Evolutionary conservation across 2,113 vertebrate species (phyloP).

Genomic region (Lethenteron reissneri): DNA sequence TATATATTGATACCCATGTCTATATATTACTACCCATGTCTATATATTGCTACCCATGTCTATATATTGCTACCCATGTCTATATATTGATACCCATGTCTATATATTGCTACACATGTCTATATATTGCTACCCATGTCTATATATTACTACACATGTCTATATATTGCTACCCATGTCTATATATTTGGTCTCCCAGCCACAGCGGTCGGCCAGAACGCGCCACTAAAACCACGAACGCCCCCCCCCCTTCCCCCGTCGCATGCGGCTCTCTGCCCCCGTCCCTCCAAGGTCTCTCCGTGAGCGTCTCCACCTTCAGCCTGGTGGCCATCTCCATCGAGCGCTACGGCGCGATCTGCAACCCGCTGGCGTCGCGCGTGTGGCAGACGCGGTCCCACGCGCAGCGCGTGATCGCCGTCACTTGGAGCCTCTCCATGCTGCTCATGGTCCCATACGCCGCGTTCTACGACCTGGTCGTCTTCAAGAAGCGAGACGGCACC

Average conservation of each 20-base stretch:
- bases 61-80: no score
- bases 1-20: no score
- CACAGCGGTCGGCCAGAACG: no score
- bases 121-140: no score
- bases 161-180: no score
- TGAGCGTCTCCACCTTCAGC: constrained; percentile 80
- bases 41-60: no score
- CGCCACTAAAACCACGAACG: no score
- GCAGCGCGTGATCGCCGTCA: constrained; percentile 53
- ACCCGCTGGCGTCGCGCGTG: constrained; percentile 60
- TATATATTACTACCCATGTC: no score
- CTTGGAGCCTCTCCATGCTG: constrained; percentile 52
- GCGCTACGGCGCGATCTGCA: constrained; percentile 84
- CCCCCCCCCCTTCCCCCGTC: not conserved
- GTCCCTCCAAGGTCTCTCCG: constrained; percentile 43
- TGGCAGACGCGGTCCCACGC: constrained; percentile 91
- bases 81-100: no score
- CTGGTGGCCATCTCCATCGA: constrained; percentile 82
- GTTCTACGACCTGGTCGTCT: constrained; percentile 33
- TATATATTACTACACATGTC: no score
- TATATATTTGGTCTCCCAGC: no score
- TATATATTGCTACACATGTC: no score
- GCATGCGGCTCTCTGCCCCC: not conserved
- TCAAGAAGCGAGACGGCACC: constrained; percentile 49
- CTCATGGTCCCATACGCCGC: constrained; percentile 74